These are phyloP conservation scores for Rotaria sp. DNA, from an alignment of 2,888 invertebrate genomes.

Conservation along the genomic window DNA sequence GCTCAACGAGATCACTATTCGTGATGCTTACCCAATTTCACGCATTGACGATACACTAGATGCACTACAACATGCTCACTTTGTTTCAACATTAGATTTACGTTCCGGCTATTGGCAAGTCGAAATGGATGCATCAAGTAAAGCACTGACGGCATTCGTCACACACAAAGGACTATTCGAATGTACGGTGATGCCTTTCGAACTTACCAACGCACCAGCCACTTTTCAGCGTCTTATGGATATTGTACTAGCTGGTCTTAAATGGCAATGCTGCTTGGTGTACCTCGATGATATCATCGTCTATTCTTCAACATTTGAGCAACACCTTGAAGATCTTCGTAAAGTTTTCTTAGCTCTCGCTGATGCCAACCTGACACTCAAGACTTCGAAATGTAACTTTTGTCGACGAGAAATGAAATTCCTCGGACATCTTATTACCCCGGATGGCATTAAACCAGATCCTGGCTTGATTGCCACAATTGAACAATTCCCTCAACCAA, in stretches of 20 bases:
- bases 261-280: slow-evolving; percentile 46
- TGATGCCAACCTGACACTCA: slow-evolving; percentile 42
- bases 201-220: slow-evolving; percentile 47
- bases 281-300: slow-evolving; percentile 52
- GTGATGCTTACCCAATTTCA: slow-evolving; percentile 29
- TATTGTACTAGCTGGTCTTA: slow-evolving; percentile 44
- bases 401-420: slow-evolving; percentile 36
- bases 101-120: slow-evolving; percentile 44
- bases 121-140: slow-evolving; percentile 39
- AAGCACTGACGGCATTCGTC: slow-evolving; percentile 45
- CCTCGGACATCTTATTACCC: slow-evolving; percentile 37
- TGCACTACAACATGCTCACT: background rate
- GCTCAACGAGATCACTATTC: slow-evolving; percentile 17
- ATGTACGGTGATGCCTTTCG: slow-evolving; percentile 47
- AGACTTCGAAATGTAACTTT: slow-evolving; percentile 43
- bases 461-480: background rate
- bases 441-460: slow-evolving; percentile 6
- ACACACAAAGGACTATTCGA: slow-evolving; percentile 43
- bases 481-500: background rate
- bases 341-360: slow-evolving; percentile 42
- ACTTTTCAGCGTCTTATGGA: slow-evolving; percentile 50
- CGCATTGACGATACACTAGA: slow-evolving; percentile 32
- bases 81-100: slow-evolving; percentile 43
- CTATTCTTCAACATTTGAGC: slow-evolving; percentile 42
- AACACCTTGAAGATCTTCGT: slow-evolving; percentile 41